A percentile compares a stretch with the other conserved stretches of the same genome.
These are phyloP conservation scores for Tholera decimalis DNA, from an alignment of 2,888 invertebrate species.

Conservation along the genomic window DNA sequence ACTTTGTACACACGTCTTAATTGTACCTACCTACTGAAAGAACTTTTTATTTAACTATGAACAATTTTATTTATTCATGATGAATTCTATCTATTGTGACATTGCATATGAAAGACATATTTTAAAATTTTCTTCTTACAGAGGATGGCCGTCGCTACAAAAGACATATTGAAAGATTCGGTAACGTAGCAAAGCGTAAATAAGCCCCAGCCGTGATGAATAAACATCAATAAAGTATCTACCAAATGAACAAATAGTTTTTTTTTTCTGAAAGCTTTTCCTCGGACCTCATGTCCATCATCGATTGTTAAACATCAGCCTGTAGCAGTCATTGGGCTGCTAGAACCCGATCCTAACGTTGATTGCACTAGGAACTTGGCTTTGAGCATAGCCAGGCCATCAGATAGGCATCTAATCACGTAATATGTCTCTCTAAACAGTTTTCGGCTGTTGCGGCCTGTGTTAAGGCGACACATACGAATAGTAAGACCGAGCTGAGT, in stretches of 20 bases:
- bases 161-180: constrained; percentile 36
- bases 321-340: neutral
- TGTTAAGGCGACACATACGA: too few species aligned
- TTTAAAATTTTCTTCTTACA: constrained; percentile 20
- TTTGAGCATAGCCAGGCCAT: neutral
- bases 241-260: constrained; percentile 10
- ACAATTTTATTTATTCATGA: too few species aligned
- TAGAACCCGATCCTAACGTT: neutral
- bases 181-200: constrained; percentile 3
- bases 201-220: constrained; percentile 11
- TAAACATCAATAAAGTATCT: constrained; percentile 37
- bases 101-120: neutral
- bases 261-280: neutral
- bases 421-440: too few species aligned
- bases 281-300: neutral
- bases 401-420: too few species aligned
- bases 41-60: too few species aligned
- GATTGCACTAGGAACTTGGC: neutral
- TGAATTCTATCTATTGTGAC: too few species aligned
- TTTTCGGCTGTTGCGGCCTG: too few species aligned
- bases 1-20: too few species aligned
- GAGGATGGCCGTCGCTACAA: constrained; percentile 38
- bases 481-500: too few species aligned
- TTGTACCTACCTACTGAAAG: too few species aligned
- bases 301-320: neutral